Percentiles rank a stretch among this genome's conserved stretches.
Evolutionary conservation across 2,113 vertebrate species (phyloP).

Genomic region (Lota lota): DNA sequence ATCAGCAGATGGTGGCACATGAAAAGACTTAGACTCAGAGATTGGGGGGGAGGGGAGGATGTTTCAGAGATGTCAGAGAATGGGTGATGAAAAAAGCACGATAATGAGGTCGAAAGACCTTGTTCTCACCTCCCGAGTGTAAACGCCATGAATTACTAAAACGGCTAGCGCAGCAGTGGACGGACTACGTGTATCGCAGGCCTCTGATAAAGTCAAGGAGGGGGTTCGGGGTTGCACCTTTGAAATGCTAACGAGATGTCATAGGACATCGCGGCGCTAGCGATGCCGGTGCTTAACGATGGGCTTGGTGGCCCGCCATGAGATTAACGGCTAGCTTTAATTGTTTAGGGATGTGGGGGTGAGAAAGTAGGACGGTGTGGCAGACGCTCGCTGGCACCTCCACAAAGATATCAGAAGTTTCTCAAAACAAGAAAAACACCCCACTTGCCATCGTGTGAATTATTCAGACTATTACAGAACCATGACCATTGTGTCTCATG

Average conservation of each 20-base stretch:
- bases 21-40: conserved; percentile 39
- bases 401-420: conserved; percentile 57
- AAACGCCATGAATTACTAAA: conserved; percentile 73
- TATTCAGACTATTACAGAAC: conserved; percentile 44
- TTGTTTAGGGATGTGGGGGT: conserved; percentile 60
- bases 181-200: conserved; percentile 43
- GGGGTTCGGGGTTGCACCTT: conserved; percentile 40
- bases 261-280: conserved; percentile 53
- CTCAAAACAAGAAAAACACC: conserved; percentile 41
- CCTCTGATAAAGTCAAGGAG: conserved; percentile 44
- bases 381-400: conserved; percentile 51
- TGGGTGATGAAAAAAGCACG: conserved; percentile 69
- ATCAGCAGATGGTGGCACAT: conserved; percentile 50
- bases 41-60: conserved; percentile 19
- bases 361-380: conserved; percentile 58
- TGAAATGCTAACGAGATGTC: conserved; percentile 71
- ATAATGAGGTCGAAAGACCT: conserved; percentile 71
- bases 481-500: conserved; percentile 45
- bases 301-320: conserved; percentile 66
- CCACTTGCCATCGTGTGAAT: conserved; percentile 45
- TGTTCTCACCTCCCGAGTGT: conserved; percentile 70
- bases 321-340: conserved; percentile 53
- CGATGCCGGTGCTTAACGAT: conserved; percentile 57
- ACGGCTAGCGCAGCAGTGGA: conserved; percentile 53
- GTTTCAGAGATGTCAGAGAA: conserved; percentile 72